Conservation (phyloP, 2,797 vertebrate genomes). For the Danio aesculapii region DNA sequence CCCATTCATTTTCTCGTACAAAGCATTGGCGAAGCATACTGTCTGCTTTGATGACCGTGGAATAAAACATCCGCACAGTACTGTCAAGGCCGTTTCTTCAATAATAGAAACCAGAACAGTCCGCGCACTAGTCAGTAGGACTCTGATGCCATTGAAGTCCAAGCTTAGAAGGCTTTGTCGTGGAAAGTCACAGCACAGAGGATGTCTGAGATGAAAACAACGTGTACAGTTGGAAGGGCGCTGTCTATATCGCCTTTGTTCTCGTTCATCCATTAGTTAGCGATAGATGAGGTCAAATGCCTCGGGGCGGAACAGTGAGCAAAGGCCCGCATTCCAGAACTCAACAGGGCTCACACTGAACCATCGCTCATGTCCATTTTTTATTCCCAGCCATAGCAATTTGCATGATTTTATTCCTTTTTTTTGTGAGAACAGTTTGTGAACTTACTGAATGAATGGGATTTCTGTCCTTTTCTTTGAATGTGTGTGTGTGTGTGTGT, state of each 20-base stretch:
- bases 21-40: not conserved
- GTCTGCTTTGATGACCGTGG: conserved; percentile 8
- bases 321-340: not conserved
- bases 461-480: not conserved
- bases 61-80: not conserved
- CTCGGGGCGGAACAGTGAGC: not conserved
- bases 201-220: conserved; percentile 20
- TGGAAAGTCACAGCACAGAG: conserved; percentile 13
- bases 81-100: not conserved
- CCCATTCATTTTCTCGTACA: conserved; percentile 1
- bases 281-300: conserved; percentile 35
- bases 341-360: conserved; percentile 11
- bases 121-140: not conserved
- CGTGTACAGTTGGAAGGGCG: not conserved
- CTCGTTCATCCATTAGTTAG: conserved; percentile 17
- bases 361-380: not conserved
- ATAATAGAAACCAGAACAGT: conserved; percentile 13
- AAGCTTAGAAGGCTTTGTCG: conserved; percentile 1
- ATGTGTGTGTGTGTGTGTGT: not conserved
- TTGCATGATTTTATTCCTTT: not conserved
- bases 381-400: conserved; percentile 5
- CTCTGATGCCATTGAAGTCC: conserved; percentile 18
- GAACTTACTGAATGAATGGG: conserved; percentile 2
- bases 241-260: conserved; percentile 17
- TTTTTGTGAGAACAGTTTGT: not conserved